These are phyloP conservation scores for Ornithorhynchus anatinus DNA, from an alignment of 2,113 vertebrate genomes.

Conservation along the genomic window DNA sequence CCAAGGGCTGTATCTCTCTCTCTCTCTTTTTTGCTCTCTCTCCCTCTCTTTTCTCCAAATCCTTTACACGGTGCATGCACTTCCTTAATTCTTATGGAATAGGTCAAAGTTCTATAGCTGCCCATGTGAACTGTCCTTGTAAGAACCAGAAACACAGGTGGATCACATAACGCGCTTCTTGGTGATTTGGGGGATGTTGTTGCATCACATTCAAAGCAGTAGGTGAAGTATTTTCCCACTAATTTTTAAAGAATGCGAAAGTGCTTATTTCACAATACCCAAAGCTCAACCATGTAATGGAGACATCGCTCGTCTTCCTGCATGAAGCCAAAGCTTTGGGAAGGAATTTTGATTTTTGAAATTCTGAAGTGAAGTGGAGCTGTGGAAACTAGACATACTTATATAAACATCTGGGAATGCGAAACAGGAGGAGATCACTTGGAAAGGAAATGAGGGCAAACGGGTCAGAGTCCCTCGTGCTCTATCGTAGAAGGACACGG, in stretches of 20 bases:
- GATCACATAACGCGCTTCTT: too few relatives aligned
- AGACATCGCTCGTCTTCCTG: not conserved
- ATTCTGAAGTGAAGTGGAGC: constrained; percentile 2
- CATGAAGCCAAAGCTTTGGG: not conserved
- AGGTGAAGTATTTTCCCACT: not conserved
- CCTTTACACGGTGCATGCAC: too few relatives aligned
- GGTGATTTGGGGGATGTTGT: too few relatives aligned
- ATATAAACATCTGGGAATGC: constrained; percentile 1
- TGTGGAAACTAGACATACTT: constrained; percentile 1
- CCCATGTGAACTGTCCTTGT: too few relatives aligned
- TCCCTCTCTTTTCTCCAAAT: too few relatives aligned
- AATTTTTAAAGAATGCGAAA: not conserved
- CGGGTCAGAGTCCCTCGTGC: not conserved
- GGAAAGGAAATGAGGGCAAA: not conserved
- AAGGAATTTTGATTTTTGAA: not conserved
- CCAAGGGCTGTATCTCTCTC: not conserved
- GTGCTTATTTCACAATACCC: not conserved
- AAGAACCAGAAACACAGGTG: too few relatives aligned
- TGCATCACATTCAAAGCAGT: not conserved
- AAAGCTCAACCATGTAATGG: not conserved
- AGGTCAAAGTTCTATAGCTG: too few relatives aligned
- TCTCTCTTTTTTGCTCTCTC: too few relatives aligned
- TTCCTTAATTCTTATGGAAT: too few relatives aligned
- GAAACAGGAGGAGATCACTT: not conserved
- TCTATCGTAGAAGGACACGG: not conserved